Base-by-base conservation (phyloP, 2,113 vertebrate genomes). In the Hemichromis elongatus region DNA sequence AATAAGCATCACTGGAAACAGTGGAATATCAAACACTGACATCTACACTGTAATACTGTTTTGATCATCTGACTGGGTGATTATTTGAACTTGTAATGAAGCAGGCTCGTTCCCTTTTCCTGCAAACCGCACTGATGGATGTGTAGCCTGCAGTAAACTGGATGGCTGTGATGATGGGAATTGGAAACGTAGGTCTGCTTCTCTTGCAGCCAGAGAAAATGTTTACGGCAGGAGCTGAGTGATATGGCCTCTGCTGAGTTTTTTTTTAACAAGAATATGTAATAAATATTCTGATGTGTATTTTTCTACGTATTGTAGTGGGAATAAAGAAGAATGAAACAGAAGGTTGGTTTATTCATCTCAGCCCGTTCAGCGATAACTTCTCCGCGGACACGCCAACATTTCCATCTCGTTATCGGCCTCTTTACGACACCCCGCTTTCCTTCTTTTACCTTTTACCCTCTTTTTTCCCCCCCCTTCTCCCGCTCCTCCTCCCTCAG, bases 161-260 rank as follows among this genome's bases (percentile, higher is more conserved):
- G 88, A 88, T 5, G 83, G 55, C 83, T 37, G 89, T 9, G 93
- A 92, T 94, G 92, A 94, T 55, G 91, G 89, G 89, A 83, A 82
- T 14, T 86, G 89, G 91, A 83, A 93, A 83, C 6, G 55, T 73
- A 5, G 85, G 56, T 78, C 77, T 24, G 83, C 68, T 86, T 78
- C 91, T 83, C 83, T 80, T 30, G 45, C 77, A 84, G 93, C 93
- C 91, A 94, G 94, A 92, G 93, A 92, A 94, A 95, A 95, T 94
- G 92, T 95, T 95, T 94, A 94, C 45, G 6, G 83, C 92, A 40
- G 85, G 84, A 92, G 94, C 90, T 93, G 94, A 94, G 93, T 94
- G 94, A 95, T 81, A 61, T 10, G 87, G 88, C 89, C 88, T 85
- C 75, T 11, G 86, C 89, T 83, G 86, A 86, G n/a, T n/a, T 79